phyloP scores from a whole-genome alignment of 2,113 vertebrate species.

The Morone saxatilis region DNA sequence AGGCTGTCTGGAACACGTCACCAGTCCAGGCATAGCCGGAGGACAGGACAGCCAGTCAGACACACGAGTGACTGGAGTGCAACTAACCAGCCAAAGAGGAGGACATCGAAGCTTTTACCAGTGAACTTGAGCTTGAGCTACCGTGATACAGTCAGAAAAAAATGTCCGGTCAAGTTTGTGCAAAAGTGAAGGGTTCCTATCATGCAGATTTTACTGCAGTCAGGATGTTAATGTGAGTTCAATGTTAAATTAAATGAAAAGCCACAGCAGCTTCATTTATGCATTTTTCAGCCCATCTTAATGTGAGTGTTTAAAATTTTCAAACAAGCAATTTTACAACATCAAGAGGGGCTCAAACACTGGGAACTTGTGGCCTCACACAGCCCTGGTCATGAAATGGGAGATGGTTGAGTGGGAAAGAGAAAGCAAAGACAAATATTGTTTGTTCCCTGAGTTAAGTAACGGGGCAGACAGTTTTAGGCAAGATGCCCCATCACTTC shows the following conservation, averaged over 20 bases:
- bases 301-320: neutral
- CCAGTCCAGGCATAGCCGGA: conserved; percentile 4
- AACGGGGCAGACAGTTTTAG: conserved; percentile 53
- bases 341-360: neutral
- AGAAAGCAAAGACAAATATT: conserved; percentile 34
- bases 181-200: neutral
- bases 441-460: conserved; percentile 14
- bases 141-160: neutral
- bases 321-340: neutral
- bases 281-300: neutral
- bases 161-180: neutral
- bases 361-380: neutral
- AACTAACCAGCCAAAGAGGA: conserved; percentile 27
- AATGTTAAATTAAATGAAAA: neutral
- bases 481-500: conserved; percentile 55
- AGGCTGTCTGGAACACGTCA: conserved; percentile 25
- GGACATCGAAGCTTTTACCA: conserved; percentile 10
- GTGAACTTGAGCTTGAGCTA: conserved; percentile 5
- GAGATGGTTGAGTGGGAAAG: neutral
- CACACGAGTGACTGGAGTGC: conserved; percentile 29
- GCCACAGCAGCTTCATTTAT: neutral
- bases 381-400: neutral
- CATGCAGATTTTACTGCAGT: neutral
- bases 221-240: neutral
- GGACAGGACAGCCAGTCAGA: conserved; percentile 23